Conservation (phyloP, 1,140 invertebrate species). For the Drosophila mauritiana region DNA sequence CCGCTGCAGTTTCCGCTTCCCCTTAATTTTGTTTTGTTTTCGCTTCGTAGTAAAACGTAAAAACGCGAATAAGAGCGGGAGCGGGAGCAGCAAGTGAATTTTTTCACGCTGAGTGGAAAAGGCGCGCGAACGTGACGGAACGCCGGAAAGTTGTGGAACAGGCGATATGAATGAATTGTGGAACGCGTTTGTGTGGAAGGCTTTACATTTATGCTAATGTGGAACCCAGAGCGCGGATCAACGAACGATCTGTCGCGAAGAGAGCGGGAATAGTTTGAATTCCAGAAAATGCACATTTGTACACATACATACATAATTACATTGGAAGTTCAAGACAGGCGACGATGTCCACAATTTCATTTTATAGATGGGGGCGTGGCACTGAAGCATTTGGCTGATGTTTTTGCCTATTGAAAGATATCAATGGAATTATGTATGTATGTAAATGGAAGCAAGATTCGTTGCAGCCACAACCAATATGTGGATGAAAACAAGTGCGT, state of each 20-base stretch:
- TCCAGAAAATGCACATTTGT: constrained; percentile 37
- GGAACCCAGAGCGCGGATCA: constrained; percentile 25
- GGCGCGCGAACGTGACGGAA: constrained; percentile 60
- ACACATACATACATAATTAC: too few relatives aligned
- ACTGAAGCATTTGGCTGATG: background rate
- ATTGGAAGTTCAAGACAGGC: background rate
- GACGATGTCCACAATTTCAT: background rate
- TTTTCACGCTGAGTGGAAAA: constrained; percentile 43
- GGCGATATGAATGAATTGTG: constrained; percentile 38
- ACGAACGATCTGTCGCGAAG: constrained; percentile 18
- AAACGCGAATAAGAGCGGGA: constrained; percentile 47
- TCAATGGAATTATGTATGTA: background rate
- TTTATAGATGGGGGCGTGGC: background rate
- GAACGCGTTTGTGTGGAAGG: constrained; percentile 8
- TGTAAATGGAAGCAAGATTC: background rate
- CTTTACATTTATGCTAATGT: background rate
- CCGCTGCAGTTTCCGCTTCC: constrained; percentile 35
- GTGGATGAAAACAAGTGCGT: constrained; percentile 40
- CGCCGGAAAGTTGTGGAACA: constrained; percentile 41
- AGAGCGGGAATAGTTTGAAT: constrained; percentile 34
- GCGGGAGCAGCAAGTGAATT: constrained; percentile 67
- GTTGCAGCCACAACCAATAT: constrained; percentile 1
- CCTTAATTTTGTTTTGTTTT: constrained; percentile 75
- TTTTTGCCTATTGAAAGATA: constrained; percentile 10
- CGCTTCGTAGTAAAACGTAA: constrained; percentile 72